Percentiles rank a stretch among this genome's conserved stretches.
These are phyloP conservation scores for Motacilla tschutschensis DNA, from an alignment of 2,113 vertebrate species.

Conservation along the genomic window DNA sequence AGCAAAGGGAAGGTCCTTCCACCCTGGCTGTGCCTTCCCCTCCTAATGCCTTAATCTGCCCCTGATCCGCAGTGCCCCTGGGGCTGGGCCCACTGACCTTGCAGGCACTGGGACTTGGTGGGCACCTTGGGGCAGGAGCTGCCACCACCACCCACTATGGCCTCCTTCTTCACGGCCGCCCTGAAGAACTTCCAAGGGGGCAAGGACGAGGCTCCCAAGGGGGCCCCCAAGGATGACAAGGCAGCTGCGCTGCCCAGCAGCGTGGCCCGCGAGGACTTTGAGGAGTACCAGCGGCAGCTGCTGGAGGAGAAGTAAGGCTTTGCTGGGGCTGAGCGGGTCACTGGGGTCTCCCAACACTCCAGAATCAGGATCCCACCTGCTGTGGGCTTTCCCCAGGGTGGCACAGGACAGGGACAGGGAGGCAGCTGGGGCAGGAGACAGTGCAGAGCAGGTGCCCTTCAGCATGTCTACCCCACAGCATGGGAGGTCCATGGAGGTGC, in stretches of 20 bases:
- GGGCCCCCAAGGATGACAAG: constrained; percentile 43
- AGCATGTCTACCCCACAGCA: fast-evolving
- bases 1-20: not conserved
- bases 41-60: constrained; percentile 79
- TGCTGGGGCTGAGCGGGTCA: fast-evolving
- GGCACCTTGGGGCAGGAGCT: not conserved
- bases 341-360: fast-evolving
- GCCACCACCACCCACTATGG: constrained; percentile 1
- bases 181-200: constrained; percentile 44
- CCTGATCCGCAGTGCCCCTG: constrained; percentile 52
- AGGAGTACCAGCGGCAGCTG: constrained; percentile 77
- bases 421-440: not conserved
- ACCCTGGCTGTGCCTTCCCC: constrained; percentile 5
- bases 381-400: not conserved
- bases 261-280: constrained; percentile 72
- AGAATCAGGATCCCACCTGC: fast-evolving
- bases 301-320: constrained; percentile 79
- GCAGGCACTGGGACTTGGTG: not conserved
- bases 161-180: constrained; percentile 63
- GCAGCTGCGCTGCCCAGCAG: constrained; percentile 50
- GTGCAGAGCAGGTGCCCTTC: not conserved
- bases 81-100: constrained; percentile 64
- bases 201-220: not conserved
- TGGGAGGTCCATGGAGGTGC: not conserved
- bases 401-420: not conserved